Evolutionary conservation across 2,888 invertebrate genomes (phyloP).

Genomic region (Chydorus sphaericus): DNA sequence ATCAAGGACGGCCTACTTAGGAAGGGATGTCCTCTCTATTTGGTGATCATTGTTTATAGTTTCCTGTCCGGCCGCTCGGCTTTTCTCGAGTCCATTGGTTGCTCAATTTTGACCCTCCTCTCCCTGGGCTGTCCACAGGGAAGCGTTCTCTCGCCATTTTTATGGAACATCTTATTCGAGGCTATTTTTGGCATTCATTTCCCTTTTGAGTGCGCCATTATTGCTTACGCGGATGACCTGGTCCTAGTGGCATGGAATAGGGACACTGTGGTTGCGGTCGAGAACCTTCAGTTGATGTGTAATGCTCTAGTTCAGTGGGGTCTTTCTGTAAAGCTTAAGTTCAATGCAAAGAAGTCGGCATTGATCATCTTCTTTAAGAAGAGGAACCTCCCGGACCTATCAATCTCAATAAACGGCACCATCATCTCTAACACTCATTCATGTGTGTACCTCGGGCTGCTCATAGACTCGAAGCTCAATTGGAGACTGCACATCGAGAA

Average conservation of each 20-base stretch:
- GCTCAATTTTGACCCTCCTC: background rate
- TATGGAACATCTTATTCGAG: background rate
- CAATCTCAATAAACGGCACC: background rate
- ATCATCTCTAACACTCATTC: background rate
- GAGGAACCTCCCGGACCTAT: too few species aligned
- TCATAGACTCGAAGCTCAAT: background rate
- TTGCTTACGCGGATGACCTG: background rate
- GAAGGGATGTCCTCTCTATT: slow-evolving; percentile 5
- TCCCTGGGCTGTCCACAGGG: slow-evolving; percentile 3
- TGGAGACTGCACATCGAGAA: background rate
- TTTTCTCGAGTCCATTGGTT: background rate
- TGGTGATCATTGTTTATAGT: background rate
- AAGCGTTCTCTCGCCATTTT: slow-evolving; percentile 7
- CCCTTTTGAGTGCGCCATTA: background rate
- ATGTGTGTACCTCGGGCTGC: background rate
- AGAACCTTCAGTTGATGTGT: background rate
- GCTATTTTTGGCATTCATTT: background rate
- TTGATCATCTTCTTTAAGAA: too few species aligned
- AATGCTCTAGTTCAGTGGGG: too few species aligned
- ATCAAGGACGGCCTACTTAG: background rate
- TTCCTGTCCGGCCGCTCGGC: background rate
- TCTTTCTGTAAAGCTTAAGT: too few species aligned
- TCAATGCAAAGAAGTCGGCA: too few species aligned
- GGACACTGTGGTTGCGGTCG: background rate
- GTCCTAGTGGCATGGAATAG: background rate